phyloP scores from a whole-genome alignment of 2,113 vertebrate genomes.

The Penelope pileata region DNA sequence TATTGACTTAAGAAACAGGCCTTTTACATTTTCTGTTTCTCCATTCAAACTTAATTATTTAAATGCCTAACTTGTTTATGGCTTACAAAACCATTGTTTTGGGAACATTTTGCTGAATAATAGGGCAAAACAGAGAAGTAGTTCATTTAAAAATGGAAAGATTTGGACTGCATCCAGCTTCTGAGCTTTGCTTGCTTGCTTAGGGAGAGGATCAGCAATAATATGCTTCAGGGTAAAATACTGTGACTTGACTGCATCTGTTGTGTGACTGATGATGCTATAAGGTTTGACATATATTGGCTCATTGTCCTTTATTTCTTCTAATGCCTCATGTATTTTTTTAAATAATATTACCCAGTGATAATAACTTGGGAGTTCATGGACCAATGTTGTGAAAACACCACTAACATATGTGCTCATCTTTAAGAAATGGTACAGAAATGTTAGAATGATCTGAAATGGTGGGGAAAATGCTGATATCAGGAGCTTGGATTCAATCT shows the following conservation, averaged over 20 bases:
- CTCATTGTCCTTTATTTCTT: constrained; percentile 22
- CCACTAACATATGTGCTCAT: not conserved
- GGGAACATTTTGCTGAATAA: constrained; percentile 59
- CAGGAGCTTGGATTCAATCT: not conserved
- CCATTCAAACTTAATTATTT: constrained; percentile 49
- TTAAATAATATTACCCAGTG: not conserved
- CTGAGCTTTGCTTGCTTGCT: constrained; percentile 13
- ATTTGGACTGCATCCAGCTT: constrained; percentile 45
- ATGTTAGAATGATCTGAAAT: not conserved
- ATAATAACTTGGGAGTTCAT: not conserved
- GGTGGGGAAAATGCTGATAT: not conserved
- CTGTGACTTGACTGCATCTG: constrained; percentile 30
- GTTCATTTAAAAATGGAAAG: constrained; percentile 56
- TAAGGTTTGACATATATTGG: constrained; percentile 25
- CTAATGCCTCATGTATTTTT: not conserved
- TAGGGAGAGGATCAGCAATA: not conserved
- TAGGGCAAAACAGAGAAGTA: constrained; percentile 16
- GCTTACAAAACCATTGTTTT: constrained; percentile 38
- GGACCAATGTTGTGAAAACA: not conserved
- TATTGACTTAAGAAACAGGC: not conserved
- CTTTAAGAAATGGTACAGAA: not conserved
- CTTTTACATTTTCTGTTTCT: not conserved
- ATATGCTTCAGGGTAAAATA: constrained; percentile 23
- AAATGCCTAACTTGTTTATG: constrained; percentile 37
- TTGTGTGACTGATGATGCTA: constrained; percentile 11